Evolutionary conservation across 2,797 vertebrate genomes (phyloP).

Genomic region (Muscicapa comitata): DNA sequence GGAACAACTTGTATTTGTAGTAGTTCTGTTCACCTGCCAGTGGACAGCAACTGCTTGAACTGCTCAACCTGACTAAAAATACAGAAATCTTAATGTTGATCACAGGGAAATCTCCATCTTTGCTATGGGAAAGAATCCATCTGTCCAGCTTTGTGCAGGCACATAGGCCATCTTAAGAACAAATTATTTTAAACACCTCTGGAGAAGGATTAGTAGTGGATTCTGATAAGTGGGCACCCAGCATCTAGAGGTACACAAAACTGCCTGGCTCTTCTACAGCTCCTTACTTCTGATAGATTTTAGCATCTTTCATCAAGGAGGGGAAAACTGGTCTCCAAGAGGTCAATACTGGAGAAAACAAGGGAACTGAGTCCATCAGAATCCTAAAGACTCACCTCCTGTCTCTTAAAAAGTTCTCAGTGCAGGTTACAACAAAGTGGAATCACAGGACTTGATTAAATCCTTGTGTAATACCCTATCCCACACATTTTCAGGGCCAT

Average conservation of each 20-base stretch:
- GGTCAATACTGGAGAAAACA: background rate
- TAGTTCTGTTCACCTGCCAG: background rate
- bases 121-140: background rate
- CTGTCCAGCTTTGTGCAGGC: background rate
- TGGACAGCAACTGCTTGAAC: background rate
- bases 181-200: background rate
- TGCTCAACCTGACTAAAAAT: background rate
- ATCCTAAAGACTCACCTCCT: background rate
- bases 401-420: background rate
- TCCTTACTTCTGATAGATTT: background rate
- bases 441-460: background rate
- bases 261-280: background rate
- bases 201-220: background rate
- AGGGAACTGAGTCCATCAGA: background rate
- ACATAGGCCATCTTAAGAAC: background rate
- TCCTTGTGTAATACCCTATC: background rate
- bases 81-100: background rate
- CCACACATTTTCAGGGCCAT: background rate
- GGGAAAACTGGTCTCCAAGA: background rate
- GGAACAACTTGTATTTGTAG: background rate
- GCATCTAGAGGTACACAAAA: background rate
- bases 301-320: background rate
- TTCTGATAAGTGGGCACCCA: background rate
- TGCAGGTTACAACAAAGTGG: background rate
- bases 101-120: background rate